A percentile compares a stretch with the other conserved stretches of the same genome.
phyloP scores from a whole-genome alignment of 2,888 invertebrate species.

The Octodonta nipae region DNA sequence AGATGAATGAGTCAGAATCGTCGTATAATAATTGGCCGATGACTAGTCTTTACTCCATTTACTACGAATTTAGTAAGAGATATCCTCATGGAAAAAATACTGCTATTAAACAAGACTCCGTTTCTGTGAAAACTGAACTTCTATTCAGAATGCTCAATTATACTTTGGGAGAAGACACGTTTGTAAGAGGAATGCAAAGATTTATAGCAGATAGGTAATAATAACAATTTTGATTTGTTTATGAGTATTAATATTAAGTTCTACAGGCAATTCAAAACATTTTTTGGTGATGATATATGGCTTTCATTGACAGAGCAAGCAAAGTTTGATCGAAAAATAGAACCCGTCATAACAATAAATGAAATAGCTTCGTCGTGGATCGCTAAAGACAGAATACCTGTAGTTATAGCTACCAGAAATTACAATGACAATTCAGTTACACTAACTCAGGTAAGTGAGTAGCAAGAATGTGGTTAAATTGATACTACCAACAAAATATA shows the following conservation, averaged over 20 bases:
- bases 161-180: constrained; percentile 63
- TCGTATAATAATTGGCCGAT: constrained; percentile 67
- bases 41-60: constrained; percentile 62
- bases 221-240: background rate
- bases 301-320: constrained; percentile 55
- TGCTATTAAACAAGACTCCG: constrained; percentile 60
- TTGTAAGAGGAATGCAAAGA: constrained; percentile 56
- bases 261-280: constrained; percentile 55
- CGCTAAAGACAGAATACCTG: constrained; percentile 63
- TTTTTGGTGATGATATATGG: constrained; percentile 72
- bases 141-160: constrained; percentile 83
- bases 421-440: constrained; percentile 49
- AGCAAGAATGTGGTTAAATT: too few species aligned
- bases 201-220: constrained; percentile 50
- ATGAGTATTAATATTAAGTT: background rate
- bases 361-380: constrained; percentile 73
- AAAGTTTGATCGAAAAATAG: constrained; percentile 44
- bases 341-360: constrained; percentile 44
- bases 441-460: constrained; percentile 54
- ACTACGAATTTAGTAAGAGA: constrained; percentile 67
- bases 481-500: too few species aligned
- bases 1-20: constrained; percentile 60
- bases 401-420: constrained; percentile 56
- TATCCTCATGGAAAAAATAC: constrained; percentile 66
- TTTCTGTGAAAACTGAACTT: constrained; percentile 61